Percentiles rank a stretch among this genome's conserved stretches.
Conservation (phyloP, 2,888 invertebrate species). For the Drosophila prostipennis region DNA sequence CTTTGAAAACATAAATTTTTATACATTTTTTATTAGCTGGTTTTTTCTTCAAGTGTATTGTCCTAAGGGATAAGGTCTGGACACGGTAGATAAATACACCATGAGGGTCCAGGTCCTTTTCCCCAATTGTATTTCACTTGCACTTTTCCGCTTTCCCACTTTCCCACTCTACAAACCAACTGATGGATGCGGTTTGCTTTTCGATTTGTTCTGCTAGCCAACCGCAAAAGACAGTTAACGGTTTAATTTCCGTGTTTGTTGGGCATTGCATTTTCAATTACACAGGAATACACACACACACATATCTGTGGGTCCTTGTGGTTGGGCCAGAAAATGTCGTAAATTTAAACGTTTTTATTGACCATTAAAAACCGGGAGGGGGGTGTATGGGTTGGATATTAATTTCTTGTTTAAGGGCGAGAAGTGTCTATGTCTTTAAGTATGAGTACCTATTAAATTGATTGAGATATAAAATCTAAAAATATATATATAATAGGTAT, state of each 20-base stretch:
- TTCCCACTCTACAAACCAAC: conserved; percentile 26
- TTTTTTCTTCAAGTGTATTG: background rate
- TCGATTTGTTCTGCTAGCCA: conserved; percentile 18
- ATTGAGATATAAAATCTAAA: too few relatives aligned
- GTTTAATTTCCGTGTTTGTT: conserved; percentile 49
- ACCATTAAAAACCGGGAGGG: conserved; percentile 8
- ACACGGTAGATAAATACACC: background rate
- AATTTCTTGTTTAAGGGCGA: background rate
- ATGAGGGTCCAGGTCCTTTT: background rate
- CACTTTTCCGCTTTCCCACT: conserved; percentile 49
- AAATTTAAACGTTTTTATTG: conserved; percentile 42
- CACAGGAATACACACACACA: background rate
- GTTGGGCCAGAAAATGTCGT: conserved; percentile 25
- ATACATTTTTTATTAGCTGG: too few relatives aligned
- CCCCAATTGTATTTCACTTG: conserved; percentile 45
- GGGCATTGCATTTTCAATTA: conserved; percentile 43
- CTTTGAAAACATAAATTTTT: too few relatives aligned
- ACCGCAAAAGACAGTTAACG: conserved; percentile 55
- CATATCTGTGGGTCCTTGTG: conserved; percentile 23
- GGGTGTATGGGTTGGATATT: background rate
- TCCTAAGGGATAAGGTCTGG: background rate
- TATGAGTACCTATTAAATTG: too few relatives aligned
- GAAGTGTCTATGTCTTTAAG: background rate
- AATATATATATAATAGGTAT: too few relatives aligned
- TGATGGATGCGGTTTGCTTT: conserved; percentile 27